Evolutionary conservation across 2,113 vertebrate genomes (phyloP), one percentile per base, ranked within the genome.

Genomic region (Bubalus kerabau): DNA sequence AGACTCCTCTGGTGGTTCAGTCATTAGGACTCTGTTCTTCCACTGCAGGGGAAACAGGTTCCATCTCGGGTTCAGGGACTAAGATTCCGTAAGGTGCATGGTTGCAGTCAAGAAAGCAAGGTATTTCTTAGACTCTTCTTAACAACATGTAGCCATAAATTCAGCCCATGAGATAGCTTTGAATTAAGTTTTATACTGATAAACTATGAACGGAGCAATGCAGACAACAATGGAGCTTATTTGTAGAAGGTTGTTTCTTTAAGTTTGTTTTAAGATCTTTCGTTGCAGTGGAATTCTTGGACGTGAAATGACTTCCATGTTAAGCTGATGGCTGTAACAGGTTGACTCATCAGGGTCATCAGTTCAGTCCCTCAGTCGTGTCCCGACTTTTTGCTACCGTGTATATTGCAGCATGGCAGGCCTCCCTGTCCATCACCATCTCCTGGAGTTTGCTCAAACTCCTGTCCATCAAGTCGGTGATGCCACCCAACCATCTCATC

Each of bases 271-370:
- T 28, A 5, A 60, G 16, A 3, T 28, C 43, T 30, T 67, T 6
- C 7, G 62, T 3, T 19, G 21, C 14, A 5, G 5, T 15, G 5
- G 43, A 36, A 30, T 81, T 86, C 23, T 60, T 19, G 8, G 13
- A 6, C 24, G 0, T 6, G 21, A 19, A 30, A 13, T 28, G 9
- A 52, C 67, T 24, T 32, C 5, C 2, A 0, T 28, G 13, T 43
- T 9, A 26, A 56, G 36, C 10, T 16, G 19, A 4, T 26, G 8
- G 24, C 11, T 7, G 0, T 7, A 1, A 10, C 2, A 56, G 32
- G 10, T 15, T 30, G 36, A 74, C 14, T 17, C 19, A 5, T 2
- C 36, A 4, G 4, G 2, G 2, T 12, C 28, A 3, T 67, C 32
- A 21, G 4, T 36, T 67, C 64, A 36, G 32, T 67, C 2, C 32